phyloP scores from a whole-genome alignment of 2,113 vertebrate genomes.

The Caloenas nicobarica region DNA sequence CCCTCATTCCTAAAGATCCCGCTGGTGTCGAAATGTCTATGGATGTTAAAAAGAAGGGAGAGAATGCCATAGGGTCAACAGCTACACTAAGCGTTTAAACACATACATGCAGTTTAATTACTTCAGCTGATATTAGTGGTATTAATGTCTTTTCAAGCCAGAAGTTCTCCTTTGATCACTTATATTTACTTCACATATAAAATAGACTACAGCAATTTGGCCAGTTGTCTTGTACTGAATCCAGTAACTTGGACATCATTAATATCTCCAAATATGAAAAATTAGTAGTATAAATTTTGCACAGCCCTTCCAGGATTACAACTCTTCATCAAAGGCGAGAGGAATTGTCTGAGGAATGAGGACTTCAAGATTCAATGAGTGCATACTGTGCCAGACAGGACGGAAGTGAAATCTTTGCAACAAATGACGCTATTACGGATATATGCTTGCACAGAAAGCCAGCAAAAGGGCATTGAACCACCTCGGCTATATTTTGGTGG shows the following conservation, averaged over 20 bases:
- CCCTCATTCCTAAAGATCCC: neutral
- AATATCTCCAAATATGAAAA: neutral
- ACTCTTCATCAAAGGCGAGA: conserved; percentile 1
- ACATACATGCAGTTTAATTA: neutral
- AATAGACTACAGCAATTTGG: neutral
- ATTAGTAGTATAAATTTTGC: conserved; percentile 6
- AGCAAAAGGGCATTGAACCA: neutral
- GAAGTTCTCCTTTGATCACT: conserved; percentile 14
- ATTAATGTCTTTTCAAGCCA: conserved; percentile 18
- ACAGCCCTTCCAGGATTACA: neutral
- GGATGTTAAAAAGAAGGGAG: neutral
- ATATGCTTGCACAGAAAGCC: neutral
- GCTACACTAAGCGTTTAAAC: neutral
- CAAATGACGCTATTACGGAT: neutral
- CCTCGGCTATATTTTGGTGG: neutral
- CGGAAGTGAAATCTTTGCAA: neutral
- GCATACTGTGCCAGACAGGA: neutral
- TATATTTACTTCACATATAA: neutral
- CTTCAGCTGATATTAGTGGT: neutral
- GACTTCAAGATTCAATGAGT: neutral
- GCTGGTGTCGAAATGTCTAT: rapidly evolving
- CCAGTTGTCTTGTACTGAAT: neutral
- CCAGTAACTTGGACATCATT: conserved; percentile 5
- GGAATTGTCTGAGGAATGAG: neutral
- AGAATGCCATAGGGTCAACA: neutral